Conservation (phyloP, 2,797 vertebrate species). For the Danio choprae region DNA sequence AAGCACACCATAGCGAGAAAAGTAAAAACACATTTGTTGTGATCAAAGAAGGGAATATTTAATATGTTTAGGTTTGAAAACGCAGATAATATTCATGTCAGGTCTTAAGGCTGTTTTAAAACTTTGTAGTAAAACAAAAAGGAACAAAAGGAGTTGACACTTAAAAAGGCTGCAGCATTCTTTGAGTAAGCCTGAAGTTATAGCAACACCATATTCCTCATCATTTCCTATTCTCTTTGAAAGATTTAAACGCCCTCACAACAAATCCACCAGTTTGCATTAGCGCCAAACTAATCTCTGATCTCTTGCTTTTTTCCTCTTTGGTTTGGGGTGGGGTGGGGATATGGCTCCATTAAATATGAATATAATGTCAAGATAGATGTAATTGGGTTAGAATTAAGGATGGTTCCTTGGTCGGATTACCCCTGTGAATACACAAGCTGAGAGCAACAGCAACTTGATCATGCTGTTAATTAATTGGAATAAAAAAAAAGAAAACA, state of each 20-base stretch:
- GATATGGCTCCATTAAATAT: slow-evolving; percentile 78
- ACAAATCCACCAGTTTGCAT: slow-evolving; percentile 75
- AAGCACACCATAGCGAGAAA: slow-evolving; percentile 54
- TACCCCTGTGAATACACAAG: slow-evolving; percentile 49
- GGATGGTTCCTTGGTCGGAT: slow-evolving; percentile 49
- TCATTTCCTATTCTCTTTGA: slow-evolving; percentile 80
- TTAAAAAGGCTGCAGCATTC: slow-evolving; percentile 55
- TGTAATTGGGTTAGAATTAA: slow-evolving; percentile 71
- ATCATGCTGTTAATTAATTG: slow-evolving; percentile 40
- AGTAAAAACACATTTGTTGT: slow-evolving; percentile 67
- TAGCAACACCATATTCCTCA: slow-evolving; percentile 57
- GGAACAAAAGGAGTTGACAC: slow-evolving; percentile 68
- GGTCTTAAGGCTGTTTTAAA: slow-evolving; percentile 72
- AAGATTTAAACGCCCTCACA: slow-evolving; percentile 72
- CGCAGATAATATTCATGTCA: slow-evolving; percentile 67
- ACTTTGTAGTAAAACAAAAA: slow-evolving; percentile 72
- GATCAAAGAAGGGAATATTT: slow-evolving; percentile 79
- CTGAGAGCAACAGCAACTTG: slow-evolving; percentile 42
- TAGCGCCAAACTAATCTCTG: slow-evolving; percentile 72
- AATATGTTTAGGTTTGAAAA: slow-evolving; percentile 80
- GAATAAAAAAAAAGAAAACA: slow-evolving; percentile 43
- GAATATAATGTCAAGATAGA: slow-evolving; percentile 78
- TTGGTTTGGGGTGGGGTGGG: slow-evolving; percentile 59
- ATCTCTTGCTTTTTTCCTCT: slow-evolving; percentile 62
- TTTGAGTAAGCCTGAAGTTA: slow-evolving; percentile 74